Conservation (phyloP, 92 coral and sea anemone species). For the Epizoanthus ramosus region DNA sequence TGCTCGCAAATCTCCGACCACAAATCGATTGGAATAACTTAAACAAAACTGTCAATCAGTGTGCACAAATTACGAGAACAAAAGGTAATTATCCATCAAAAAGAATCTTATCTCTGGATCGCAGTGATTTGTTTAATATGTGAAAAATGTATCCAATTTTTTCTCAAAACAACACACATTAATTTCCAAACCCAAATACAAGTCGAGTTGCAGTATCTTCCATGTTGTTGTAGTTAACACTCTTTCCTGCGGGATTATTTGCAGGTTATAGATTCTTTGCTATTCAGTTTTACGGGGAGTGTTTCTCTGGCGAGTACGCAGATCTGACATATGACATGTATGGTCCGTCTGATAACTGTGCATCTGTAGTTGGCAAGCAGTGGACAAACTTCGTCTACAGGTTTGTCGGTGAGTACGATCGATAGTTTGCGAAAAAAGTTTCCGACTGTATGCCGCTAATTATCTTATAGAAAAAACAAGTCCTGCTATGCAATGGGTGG, state of each 20-base stretch:
- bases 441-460: too few species aligned
- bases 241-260: not conserved
- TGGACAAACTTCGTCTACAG: slow-evolving; percentile 51
- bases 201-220: too few species aligned
- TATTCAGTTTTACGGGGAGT: slow-evolving; percentile 58
- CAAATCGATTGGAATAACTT: slow-evolving; percentile 38
- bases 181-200: too few species aligned
- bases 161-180: too few species aligned
- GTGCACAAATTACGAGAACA: slow-evolving; percentile 19
- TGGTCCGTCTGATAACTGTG: slow-evolving; percentile 44
- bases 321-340: slow-evolving; percentile 33
- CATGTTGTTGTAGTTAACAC: too few species aligned
- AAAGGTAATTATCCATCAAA: slow-evolving; percentile 17
- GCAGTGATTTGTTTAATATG: too few species aligned
- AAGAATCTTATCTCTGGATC: too few species aligned
- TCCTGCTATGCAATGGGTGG: too few species aligned
- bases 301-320: slow-evolving; percentile 50
- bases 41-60: slow-evolving; percentile 27
- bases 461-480: too few species aligned
- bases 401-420: slow-evolving; percentile 2
- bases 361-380: slow-evolving; percentile 37
- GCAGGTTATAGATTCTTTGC: slow-evolving; percentile 48
- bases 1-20: slow-evolving; percentile 33
- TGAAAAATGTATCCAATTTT: too few species aligned
- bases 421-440: too few species aligned